phyloP scores from a whole-genome alignment of 2,888 invertebrate species.

The Drosophila birchii region DNA sequence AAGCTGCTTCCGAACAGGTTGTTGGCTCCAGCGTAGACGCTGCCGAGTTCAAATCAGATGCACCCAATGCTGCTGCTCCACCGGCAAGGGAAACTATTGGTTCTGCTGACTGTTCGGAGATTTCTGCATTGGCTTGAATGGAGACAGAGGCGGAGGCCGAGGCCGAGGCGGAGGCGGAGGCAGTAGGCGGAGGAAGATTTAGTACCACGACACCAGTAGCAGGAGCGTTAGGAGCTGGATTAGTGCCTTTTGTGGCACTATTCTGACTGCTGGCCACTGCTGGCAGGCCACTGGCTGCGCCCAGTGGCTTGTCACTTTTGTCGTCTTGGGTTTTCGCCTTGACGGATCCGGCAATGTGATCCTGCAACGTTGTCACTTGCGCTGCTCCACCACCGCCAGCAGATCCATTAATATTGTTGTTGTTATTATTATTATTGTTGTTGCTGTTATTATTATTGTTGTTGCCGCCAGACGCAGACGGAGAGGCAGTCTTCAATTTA shows the following conservation, averaged over 20 bases:
- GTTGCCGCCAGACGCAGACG: slow-evolving; percentile 40
- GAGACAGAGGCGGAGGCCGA: slow-evolving; percentile 2
- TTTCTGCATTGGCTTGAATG: slow-evolving; percentile 27
- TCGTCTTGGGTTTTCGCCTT: slow-evolving; percentile 19
- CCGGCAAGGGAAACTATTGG: background rate
- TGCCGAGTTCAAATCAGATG: slow-evolving; percentile 12
- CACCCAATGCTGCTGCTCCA: slow-evolving; percentile 2
- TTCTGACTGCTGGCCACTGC: slow-evolving; percentile 5
- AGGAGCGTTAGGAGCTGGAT: background rate
- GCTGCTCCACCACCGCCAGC: slow-evolving; percentile 13
- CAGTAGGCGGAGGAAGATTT: slow-evolving; percentile 29
- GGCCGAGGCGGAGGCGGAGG: slow-evolving; percentile 6
- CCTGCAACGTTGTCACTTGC: slow-evolving; percentile 14
- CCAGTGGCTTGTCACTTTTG: slow-evolving; percentile 17
- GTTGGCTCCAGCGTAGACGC: slow-evolving; percentile 22
- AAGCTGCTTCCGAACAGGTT: slow-evolving; percentile 4
- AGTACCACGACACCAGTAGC: slow-evolving; percentile 15
- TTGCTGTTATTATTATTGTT: background rate
- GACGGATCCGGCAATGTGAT: slow-evolving; percentile 12
- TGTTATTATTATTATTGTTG: background rate
- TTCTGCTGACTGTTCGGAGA: slow-evolving; percentile 10
- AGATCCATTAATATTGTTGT: slow-evolving; percentile 24
- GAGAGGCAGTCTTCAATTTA: slow-evolving; percentile 30
- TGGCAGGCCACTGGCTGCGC: slow-evolving; percentile 1
- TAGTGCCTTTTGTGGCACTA: slow-evolving; percentile 3